These are phyloP conservation scores for Parascotia fuliginaria DNA, from an alignment of 2,888 invertebrate genomes.

Conservation along the genomic window DNA sequence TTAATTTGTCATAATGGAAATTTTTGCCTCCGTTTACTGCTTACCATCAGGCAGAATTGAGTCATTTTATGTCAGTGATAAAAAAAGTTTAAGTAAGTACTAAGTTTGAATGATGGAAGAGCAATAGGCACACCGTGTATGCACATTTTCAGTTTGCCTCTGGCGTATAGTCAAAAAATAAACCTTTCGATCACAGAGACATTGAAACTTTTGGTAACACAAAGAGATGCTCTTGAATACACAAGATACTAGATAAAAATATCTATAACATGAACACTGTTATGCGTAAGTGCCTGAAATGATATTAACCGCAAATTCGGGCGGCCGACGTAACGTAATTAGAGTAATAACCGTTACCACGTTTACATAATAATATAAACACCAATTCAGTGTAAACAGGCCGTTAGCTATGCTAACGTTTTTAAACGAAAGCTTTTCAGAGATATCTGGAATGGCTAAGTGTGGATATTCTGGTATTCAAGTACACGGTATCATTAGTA, in stretches of 20 bases:
- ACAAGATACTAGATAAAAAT: background rate
- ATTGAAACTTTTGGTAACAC: too few species aligned
- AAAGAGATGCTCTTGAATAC: too few species aligned
- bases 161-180: too few species aligned
- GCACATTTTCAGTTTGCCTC: too few species aligned
- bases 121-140: too few species aligned
- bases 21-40: too few species aligned
- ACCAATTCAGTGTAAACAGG: slow-evolving; percentile 38
- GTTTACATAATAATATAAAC: slow-evolving; percentile 22
- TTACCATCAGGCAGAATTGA: too few species aligned
- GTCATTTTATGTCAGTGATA: too few species aligned
- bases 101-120: too few species aligned
- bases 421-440: slow-evolving; percentile 31
- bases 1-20: too few species aligned
- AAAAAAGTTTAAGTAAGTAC: too few species aligned
- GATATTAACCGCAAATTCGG: slow-evolving; percentile 13
- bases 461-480: slow-evolving; percentile 10
- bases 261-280: background rate
- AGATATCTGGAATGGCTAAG: slow-evolving; percentile 20
- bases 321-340: slow-evolving; percentile 29
- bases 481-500: background rate
- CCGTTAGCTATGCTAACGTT: slow-evolving; percentile 33
- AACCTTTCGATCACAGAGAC: too few species aligned
- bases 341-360: slow-evolving; percentile 27
- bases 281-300: slow-evolving; percentile 2